phyloP scores from a whole-genome alignment of 2,888 invertebrate genomes.

The Shargacucullia verbasci region DNA sequence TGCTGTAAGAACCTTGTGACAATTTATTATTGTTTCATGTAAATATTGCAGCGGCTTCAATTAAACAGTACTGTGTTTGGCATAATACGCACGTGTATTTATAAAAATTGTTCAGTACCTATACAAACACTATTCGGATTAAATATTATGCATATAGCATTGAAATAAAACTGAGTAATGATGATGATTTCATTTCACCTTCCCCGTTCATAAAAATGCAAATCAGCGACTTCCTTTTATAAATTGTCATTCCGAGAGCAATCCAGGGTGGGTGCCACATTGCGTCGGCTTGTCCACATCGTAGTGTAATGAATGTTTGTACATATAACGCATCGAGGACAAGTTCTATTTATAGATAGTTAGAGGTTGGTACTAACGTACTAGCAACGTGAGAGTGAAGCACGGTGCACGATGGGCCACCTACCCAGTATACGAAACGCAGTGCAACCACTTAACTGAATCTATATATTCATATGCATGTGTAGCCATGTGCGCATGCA shows the following conservation, averaged over 20 bases:
- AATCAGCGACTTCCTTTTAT: constrained; percentile 85
- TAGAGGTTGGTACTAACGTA: constrained; percentile 39
- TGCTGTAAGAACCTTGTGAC: background rate
- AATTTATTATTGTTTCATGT: constrained; percentile 2
- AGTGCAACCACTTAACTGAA: constrained; percentile 53
- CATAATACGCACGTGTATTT: background rate
- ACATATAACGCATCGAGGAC: constrained; percentile 60
- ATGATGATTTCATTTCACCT: constrained; percentile 79
- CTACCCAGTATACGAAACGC: constrained; percentile 50
- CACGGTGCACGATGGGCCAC: constrained; percentile 39
- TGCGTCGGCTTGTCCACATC: constrained; percentile 63
- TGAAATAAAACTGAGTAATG: constrained; percentile 47
- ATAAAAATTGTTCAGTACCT: background rate
- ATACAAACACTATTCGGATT: constrained; percentile 19
- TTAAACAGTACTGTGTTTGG: constrained; percentile 1
- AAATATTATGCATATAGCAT: constrained; percentile 29
- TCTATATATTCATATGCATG: constrained; percentile 24
- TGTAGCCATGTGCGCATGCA: constrained; percentile 12
- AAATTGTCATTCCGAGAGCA: constrained; percentile 81
- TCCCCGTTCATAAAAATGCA: constrained; percentile 86
- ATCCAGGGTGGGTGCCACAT: constrained; percentile 80
- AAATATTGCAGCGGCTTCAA: constrained; percentile 1
- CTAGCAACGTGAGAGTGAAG: constrained; percentile 50
- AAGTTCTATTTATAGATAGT: constrained; percentile 66
- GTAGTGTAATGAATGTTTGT: constrained; percentile 65